Percentiles rank a stretch among this genome's conserved stretches.
These are phyloP conservation scores for Uloborus diversus DNA, from an alignment of 1,140 invertebrate genomes.

Conservation along the genomic window DNA sequence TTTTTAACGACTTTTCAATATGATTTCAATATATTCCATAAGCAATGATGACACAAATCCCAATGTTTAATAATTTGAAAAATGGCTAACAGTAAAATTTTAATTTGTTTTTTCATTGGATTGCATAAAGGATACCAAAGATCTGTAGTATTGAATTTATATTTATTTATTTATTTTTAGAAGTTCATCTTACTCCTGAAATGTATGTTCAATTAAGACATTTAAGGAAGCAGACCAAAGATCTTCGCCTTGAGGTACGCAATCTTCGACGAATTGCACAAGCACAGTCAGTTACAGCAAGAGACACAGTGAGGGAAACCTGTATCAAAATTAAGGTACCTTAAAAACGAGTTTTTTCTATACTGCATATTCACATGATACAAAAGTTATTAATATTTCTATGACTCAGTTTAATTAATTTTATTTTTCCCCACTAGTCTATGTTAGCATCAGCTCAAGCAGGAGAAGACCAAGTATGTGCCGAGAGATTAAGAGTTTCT, in stretches of 20 bases:
- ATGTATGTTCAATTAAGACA: conserved; percentile 85
- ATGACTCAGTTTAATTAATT: too few species aligned
- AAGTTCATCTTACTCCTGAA: conserved; percentile 79
- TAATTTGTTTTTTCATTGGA: too few species aligned
- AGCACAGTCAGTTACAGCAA: conserved; percentile 87
- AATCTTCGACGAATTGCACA: conserved; percentile 88
- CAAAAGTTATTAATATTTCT: too few species aligned
- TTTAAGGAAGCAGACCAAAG: conserved; percentile 88
- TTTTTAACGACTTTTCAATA: too few species aligned
- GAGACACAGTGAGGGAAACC: conserved; percentile 82
- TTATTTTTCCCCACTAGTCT: conserved; percentile 59
- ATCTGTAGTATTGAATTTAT: too few species aligned
- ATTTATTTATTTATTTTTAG: conserved; percentile 60
- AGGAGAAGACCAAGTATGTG: conserved; percentile 72
- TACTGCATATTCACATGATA: too few species aligned
- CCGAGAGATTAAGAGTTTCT: conserved; percentile 75
- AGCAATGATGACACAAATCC: too few species aligned
- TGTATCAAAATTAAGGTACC: conserved; percentile 58
- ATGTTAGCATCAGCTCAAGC: conserved; percentile 70
- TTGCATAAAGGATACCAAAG: too few species aligned
- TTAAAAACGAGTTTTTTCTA: too few species aligned
- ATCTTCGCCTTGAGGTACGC: conserved; percentile 86
- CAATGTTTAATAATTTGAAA: too few species aligned
- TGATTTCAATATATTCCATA: too few species aligned
- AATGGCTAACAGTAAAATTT: too few species aligned